These are phyloP conservation scores for Reticulitermes speratus DNA, from an alignment of 1,140 invertebrate species.

Conservation along the genomic window DNA sequence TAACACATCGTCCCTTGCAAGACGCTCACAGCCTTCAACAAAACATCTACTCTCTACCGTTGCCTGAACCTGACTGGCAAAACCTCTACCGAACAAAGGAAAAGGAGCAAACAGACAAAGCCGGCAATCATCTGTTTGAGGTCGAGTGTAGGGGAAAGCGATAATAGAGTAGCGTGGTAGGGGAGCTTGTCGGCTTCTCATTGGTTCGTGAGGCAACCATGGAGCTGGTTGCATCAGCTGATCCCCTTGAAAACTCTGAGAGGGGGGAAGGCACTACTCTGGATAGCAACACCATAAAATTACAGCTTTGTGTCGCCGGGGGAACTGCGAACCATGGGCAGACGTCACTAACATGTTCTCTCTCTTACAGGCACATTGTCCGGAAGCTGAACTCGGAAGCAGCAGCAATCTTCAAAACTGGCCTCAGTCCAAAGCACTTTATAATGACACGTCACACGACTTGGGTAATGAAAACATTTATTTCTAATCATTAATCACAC, in stretches of 20 bases:
- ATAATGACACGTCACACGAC: background rate
- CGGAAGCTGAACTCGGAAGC: background rate
- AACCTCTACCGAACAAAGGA: background rate
- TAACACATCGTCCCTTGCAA: background rate
- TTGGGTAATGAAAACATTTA: background rate
- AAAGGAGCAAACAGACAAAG: slow-evolving; percentile 1
- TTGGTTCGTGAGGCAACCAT: slow-evolving; percentile 7
- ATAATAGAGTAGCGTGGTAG: background rate
- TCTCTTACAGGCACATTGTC: background rate
- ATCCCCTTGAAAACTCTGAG: background rate
- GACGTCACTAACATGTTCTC: background rate
- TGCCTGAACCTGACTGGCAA: background rate
- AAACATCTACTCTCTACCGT: background rate
- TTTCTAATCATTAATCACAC: background rate
- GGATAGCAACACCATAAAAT: slow-evolving; percentile 1
- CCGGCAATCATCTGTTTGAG: slow-evolving; percentile 12
- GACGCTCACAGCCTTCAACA: background rate
- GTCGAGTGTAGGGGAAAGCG: background rate
- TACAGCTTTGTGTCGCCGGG: background rate
- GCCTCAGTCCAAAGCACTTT: background rate
- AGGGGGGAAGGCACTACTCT: background rate
- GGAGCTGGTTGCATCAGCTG: background rate
- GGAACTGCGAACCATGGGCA: background rate
- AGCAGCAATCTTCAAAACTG: background rate
- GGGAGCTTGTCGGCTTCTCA: slow-evolving; percentile 1